These are phyloP conservation scores for Triplophysa tibetana DNA, from an alignment of 2,113 vertebrate species.

Conservation along the genomic window DNA sequence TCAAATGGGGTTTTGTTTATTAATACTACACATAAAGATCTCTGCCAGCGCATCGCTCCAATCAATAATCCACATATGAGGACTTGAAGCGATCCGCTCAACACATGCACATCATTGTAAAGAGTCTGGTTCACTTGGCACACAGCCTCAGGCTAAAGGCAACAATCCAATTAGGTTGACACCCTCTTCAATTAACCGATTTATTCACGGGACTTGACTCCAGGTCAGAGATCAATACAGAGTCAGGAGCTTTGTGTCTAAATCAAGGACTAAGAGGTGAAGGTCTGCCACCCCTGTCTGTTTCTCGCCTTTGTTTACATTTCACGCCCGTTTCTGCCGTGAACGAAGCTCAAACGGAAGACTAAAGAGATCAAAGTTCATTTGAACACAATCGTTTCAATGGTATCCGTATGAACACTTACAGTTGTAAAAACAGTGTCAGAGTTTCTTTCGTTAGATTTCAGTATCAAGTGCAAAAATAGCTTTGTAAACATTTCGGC, in stretches of 20 bases:
- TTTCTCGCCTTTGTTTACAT: slow-evolving; percentile 36
- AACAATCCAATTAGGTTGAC: slow-evolving; percentile 81
- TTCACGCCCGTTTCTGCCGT: slow-evolving; percentile 18
- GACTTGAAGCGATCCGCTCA: not conserved
- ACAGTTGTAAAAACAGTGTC: too few species aligned
- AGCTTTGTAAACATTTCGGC: not conserved
- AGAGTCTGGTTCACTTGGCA: slow-evolving; percentile 38
- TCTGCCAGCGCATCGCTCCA: not conserved
- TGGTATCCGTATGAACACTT: too few species aligned
- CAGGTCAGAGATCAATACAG: slow-evolving; percentile 73
- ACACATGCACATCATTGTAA: slow-evolving; percentile 12
- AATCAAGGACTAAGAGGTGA: slow-evolving; percentile 51
- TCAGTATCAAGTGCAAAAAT: not conserved
- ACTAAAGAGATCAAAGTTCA: not conserved
- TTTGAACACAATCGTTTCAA: too few species aligned
- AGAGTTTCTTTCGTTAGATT: not conserved
- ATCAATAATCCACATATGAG: slow-evolving; percentile 35
- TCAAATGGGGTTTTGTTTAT: not conserved
- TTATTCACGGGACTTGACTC: slow-evolving; percentile 75
- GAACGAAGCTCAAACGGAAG: not conserved
- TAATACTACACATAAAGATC: not conserved
- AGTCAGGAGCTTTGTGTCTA: slow-evolving; percentile 69
- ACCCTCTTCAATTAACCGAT: slow-evolving; percentile 81
- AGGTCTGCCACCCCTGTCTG: slow-evolving; percentile 7
- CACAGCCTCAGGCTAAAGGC: slow-evolving; percentile 72